Evolutionary conservation across 2,888 invertebrate genomes (phyloP).

Genomic region (Lithophane ornitopus): DNA sequence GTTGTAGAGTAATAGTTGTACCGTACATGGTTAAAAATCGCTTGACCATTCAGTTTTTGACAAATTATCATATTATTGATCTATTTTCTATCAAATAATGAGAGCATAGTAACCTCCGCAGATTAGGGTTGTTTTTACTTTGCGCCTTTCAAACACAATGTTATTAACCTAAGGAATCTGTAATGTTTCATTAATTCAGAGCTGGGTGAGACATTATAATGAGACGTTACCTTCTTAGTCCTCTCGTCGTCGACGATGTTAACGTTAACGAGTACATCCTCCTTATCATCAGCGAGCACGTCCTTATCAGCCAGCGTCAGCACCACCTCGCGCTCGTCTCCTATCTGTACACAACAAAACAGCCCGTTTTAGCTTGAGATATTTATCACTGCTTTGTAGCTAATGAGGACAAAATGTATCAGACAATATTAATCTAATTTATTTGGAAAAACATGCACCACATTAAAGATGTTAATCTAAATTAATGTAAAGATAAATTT

Average conservation of each 20-base stretch:
- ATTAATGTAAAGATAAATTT: background rate
- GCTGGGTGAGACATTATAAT: too few species aligned
- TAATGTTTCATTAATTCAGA: background rate
- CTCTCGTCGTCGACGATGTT: constrained; percentile 96
- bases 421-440: background rate
- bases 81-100: background rate
- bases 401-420: background rate
- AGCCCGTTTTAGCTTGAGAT: background rate
- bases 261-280: constrained; percentile 97
- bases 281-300: constrained; percentile 95
- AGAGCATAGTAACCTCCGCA: background rate
- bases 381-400: background rate
- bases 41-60: background rate
- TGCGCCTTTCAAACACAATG: background rate
- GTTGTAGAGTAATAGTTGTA: too few species aligned
- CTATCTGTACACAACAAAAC: constrained; percentile 76
- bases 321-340: constrained; percentile 96
- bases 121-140: background rate
- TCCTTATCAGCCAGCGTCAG: constrained; percentile 98
- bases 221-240: constrained; percentile 92
- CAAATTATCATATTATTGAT: background rate
- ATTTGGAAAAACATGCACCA: background rate
- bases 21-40: background rate
- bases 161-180: background rate
- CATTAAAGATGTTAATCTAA: background rate